phyloP scores from a whole-genome alignment of 2,888 invertebrate species.

The Brenthis daphne region DNA sequence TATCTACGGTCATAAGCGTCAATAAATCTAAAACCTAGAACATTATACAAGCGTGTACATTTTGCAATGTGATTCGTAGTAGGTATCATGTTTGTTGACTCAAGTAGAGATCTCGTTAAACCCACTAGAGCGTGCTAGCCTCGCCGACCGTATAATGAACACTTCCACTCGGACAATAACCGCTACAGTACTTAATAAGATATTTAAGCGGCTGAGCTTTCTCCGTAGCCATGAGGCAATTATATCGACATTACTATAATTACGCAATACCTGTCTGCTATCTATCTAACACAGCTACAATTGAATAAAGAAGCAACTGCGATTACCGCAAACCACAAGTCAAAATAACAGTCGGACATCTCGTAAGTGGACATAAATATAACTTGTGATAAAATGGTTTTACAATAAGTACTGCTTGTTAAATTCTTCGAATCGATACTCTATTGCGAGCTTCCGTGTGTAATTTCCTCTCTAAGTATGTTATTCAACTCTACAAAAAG shows the following conservation, averaged over 20 bases:
- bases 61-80: constrained; percentile 25
- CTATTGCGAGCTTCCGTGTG: constrained; percentile 27
- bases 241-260: constrained; percentile 45
- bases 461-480: constrained; percentile 51
- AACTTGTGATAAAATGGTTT: background rate
- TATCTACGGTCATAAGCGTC: constrained; percentile 4
- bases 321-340: constrained; percentile 48
- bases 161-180: constrained; percentile 76
- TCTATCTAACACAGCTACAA: constrained; percentile 7
- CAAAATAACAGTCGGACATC: background rate
- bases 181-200: constrained; percentile 66
- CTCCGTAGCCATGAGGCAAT: constrained; percentile 59
- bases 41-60: constrained; percentile 13
- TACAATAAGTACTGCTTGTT: constrained; percentile 2
- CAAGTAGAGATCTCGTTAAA: constrained; percentile 63
- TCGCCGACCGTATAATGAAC: constrained; percentile 75
- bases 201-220: constrained; percentile 70
- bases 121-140: constrained; percentile 64
- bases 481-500: constrained; percentile 41
- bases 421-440: background rate
- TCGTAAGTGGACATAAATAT: too few species aligned
- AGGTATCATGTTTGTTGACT: constrained; percentile 36
- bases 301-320: constrained; percentile 36
- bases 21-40: constrained; percentile 10
- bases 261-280: constrained; percentile 35